Conservation (phyloP, 2,113 vertebrate genomes). For the Hylia prasina region DNA sequence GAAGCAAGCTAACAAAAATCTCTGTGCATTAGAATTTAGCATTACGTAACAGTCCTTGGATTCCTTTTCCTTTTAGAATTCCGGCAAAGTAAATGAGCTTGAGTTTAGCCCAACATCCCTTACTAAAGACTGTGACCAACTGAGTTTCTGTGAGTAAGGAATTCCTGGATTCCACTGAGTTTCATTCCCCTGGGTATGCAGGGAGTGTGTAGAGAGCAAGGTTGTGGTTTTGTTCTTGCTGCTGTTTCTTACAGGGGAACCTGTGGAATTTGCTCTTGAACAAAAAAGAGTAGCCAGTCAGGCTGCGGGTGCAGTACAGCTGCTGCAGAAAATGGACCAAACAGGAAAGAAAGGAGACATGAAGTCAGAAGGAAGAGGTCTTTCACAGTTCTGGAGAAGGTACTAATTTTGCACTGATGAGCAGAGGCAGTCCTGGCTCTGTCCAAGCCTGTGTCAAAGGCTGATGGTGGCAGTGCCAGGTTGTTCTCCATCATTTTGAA, state of each 20-base stretch:
- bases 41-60: background rate
- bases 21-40: background rate
- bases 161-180: background rate
- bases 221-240: background rate
- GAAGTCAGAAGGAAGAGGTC: background rate
- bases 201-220: rapidly evolving
- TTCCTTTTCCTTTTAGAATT: slow-evolving; percentile 4
- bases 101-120: background rate
- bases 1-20: background rate
- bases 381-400: slow-evolving; percentile 23
- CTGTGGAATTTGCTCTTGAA: background rate
- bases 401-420: background rate
- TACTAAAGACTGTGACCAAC: background rate
- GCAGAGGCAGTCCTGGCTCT: background rate
- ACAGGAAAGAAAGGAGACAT: background rate
- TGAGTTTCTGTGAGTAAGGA: background rate
- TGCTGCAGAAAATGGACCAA: background rate
- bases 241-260: background rate
- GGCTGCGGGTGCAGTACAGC: background rate
- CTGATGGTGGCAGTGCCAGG: background rate
- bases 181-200: background rate
- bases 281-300: background rate
- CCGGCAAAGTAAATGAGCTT: background rate
- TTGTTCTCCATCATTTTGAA: background rate
- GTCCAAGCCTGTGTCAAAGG: background rate